Evolutionary conservation across 2,113 vertebrate species (phyloP), one percentile per base, ranked within the genome.

Genomic region (Tachuris rubrigastra): DNA sequence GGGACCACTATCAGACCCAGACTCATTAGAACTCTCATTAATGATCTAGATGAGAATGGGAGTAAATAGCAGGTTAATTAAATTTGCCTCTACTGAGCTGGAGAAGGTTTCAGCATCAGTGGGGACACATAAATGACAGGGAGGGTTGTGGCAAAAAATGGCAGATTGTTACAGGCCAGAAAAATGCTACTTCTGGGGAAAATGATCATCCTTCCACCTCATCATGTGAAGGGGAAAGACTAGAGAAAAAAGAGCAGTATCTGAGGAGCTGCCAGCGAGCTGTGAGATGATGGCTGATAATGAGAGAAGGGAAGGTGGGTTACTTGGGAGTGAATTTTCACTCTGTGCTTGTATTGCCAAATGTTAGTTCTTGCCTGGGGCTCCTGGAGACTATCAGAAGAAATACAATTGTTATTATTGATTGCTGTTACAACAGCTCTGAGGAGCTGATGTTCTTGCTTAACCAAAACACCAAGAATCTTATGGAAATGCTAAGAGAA

Each of bases 211-310:
- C 71, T 87, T 75, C 66, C 87, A 41, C 39, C 58, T 94, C 83
- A 53, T 83, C 85, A 37, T 59, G 80, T 12, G 62, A 86, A 85
- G 42, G 42, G 59, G 30, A 93, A 73, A 89, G 87, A 75, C 67
- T 84, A 16, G 2, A 87, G 91, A 95, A 75, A 60, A 95, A 87
- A 94, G 81, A 85, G 68, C 6, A 10, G 2, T 41, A 75, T 77
- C 80, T 78, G 85, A 93, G 84, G 65, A 87, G 86, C 90, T 95
- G 95, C 91, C 94, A 95, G 91, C 19, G 72, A 92, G 94, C 65
- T 69, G 88, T 23, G 62, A 92, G 86, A 55, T 87, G 88, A 90
- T 84, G 79, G 47, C 83, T 88, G 83, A 77, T 92, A 95, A 95
- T 84, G 93, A 96, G 80, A 63, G 85, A 83, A 78, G 79, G 86